Evolutionary conservation across 2,797 vertebrate species (phyloP).

Genomic region (Arnoldichthys spilopterus): DNA sequence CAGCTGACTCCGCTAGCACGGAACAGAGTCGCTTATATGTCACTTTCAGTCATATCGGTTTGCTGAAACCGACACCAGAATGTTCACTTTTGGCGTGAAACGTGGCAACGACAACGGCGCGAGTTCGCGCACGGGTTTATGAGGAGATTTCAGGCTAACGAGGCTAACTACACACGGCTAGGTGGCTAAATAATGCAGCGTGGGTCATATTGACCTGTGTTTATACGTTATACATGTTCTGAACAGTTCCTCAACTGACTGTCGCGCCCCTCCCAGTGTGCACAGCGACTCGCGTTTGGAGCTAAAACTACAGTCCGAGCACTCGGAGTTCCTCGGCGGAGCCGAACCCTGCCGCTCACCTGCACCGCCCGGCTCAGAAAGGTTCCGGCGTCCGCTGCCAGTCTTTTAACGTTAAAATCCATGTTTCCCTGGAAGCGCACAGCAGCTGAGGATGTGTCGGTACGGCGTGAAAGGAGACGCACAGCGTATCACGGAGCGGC

Average conservation of each 20-base stretch:
- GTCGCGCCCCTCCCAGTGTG: constrained; percentile 5
- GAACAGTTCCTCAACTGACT: neutral
- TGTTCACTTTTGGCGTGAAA: neutral
- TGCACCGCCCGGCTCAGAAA: constrained; percentile 94
- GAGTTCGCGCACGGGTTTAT: neutral
- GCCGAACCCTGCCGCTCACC: constrained; percentile 64
- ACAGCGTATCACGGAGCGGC: neutral
- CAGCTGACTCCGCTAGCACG: neutral
- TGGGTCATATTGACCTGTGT: too few relatives aligned
- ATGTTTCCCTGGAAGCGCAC: constrained; percentile 66
- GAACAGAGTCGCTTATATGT: neutral
- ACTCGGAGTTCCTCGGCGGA: too few relatives aligned
- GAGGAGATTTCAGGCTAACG: neutral
- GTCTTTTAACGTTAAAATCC: constrained; percentile 95
- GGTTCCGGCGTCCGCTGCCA: constrained; percentile 93
- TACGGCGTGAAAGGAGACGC: neutral
- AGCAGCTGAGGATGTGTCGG: too few relatives aligned
- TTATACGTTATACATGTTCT: too few relatives aligned
- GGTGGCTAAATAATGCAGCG: too few relatives aligned
- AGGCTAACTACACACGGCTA: neutral
- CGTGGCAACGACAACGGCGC: neutral
- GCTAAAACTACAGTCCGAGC: too few relatives aligned
- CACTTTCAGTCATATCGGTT: neutral
- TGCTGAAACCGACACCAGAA: neutral
- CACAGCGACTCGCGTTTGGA: neutral